These are phyloP conservation scores for Xenopus borealis DNA, from an alignment of 2,113 vertebrate species.

Conservation along the genomic window DNA sequence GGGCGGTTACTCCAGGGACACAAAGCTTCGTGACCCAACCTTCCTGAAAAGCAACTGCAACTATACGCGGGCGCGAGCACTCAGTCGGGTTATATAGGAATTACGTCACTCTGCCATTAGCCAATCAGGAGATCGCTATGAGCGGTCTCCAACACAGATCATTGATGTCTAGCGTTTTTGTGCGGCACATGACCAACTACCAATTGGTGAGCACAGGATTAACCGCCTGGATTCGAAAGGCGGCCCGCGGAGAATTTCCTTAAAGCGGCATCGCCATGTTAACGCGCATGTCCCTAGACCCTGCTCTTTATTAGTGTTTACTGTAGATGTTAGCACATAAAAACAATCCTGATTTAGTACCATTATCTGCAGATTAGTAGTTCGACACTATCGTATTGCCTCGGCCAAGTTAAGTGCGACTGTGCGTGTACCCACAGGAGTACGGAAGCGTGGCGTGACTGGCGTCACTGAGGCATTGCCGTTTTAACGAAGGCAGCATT, in stretches of 20 bases:
- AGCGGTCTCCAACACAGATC: conserved; percentile 41
- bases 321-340: neutral
- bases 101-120: neutral
- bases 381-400: no score
- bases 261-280: conserved; percentile 61
- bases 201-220: conserved; percentile 55
- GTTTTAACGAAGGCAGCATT: conserved; percentile 63
- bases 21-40: neutral
- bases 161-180: conserved; percentile 8
- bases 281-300: neutral
- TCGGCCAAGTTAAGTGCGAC: no score
- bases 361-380: no score
- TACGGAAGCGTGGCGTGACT: accelerated
- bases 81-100: conserved; percentile 51
- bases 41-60: accelerated
- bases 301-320: neutral
- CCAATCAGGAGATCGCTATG: conserved; percentile 59
- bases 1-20: neutral
- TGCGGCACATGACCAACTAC: conserved; percentile 41
- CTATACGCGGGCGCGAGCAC: neutral
- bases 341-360: no score
- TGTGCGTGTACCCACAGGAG: no score
- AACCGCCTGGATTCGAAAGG: conserved; percentile 57
- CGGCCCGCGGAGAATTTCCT: conserved; percentile 59
- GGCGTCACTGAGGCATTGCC: conserved; percentile 40